Conservation (phyloP, 2,113 vertebrate genomes). For the Rhagologus leucostigma region DNA sequence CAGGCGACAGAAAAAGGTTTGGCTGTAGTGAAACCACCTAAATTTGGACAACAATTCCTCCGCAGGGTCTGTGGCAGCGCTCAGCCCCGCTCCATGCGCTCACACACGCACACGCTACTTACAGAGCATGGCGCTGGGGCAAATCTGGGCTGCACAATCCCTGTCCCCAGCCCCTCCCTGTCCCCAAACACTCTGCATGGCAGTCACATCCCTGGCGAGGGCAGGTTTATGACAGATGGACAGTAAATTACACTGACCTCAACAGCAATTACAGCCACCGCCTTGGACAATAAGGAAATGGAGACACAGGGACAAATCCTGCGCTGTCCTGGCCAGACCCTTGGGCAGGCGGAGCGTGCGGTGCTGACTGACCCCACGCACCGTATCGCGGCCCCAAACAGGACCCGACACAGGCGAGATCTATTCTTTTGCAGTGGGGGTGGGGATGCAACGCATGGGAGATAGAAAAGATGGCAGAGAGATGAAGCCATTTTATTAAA, state of each 20-base stretch:
- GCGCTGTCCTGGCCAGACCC: background rate
- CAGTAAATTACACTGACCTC: slow-evolving; percentile 85
- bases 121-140: background rate
- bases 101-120: background rate
- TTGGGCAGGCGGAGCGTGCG: background rate
- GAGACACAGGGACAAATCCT: slow-evolving; percentile 40
- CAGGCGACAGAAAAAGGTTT: background rate
- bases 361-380: background rate
- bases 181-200: slow-evolving; percentile 69
- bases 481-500: slow-evolving; percentile 96
- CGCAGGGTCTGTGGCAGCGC: background rate
- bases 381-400: background rate
- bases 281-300: slow-evolving; percentile 80
- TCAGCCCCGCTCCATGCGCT: background rate
- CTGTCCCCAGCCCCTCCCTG: background rate
- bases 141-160: background rate
- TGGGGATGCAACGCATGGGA: slow-evolving; percentile 59
- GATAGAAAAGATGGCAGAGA: slow-evolving; percentile 77
- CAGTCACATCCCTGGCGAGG: slow-evolving; percentile 79
- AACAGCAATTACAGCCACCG: slow-evolving; percentile 86
- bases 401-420: background rate
- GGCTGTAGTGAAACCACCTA: slow-evolving; percentile 34
- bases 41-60: slow-evolving; percentile 64
- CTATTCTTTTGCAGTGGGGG: slow-evolving; percentile 16
- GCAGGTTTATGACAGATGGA: slow-evolving; percentile 82